Evolutionary conservation across 1,140 invertebrate species (phyloP), one percentile per base, ranked within the genome.

Genomic region (Drosophila ambigua): DNA sequence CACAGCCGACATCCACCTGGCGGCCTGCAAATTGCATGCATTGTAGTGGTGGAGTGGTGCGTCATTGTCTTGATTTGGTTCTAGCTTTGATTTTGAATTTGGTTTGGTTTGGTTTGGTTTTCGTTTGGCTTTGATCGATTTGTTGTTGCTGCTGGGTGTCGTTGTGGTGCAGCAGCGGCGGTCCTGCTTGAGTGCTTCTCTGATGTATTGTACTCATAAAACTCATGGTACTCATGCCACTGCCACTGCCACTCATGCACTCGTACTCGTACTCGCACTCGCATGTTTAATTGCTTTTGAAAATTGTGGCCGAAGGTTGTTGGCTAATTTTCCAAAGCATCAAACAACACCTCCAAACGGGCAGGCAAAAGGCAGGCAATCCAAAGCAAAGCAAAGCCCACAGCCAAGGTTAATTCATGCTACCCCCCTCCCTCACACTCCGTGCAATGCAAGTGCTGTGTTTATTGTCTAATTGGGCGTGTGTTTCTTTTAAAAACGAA

Each of bases 141-240:
- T 39, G 15, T 28, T 15, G 57, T 16, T 43, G 41, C 11, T 28
- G 15, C 58, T 20, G 20, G 39, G 16, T 66, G n/a, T 62, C 45
- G 54, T 49, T 52, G 76, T 61, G 20, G 71, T 13, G 35, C 35
- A 39, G 65, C 69, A 46, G 49, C 77, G 59, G 49, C 77, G 59
- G 82, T 88, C 83, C 83, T 88, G 83, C 84, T 83, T 88, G 67
- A 87, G 79, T 87, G 83, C 63, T 26, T 26, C 49, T 7, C 55
- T 20, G 5, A 44, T 41, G 35, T 63, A 63, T 77, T 55, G 61
- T 24, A 39, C 35, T 39, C 35, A 39, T 39, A 13, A 5, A 13
- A 13, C 11, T 5, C 11, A 13, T 39, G 31, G 31, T 35, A 35
- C 31, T 11, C 31, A 35, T 11, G 20, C 20, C 20, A 2, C 20